phyloP scores from a whole-genome alignment of 2,797 vertebrate species.

The Hoplostethus atlanticus region DNA sequence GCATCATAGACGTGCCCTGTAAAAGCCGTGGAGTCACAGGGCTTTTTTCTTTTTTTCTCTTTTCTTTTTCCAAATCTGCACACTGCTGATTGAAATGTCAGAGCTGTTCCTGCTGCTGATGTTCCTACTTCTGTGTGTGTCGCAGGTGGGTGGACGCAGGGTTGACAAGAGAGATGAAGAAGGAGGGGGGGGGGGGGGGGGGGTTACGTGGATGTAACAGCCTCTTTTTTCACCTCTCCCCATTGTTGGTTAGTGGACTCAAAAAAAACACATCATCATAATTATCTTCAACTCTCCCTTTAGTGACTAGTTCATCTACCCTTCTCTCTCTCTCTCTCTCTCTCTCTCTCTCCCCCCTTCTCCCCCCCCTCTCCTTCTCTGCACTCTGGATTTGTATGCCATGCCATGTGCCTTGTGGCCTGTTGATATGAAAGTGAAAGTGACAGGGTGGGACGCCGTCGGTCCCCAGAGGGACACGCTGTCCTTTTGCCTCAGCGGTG shows the following conservation, averaged over 20 bases:
- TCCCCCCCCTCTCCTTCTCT: constrained; percentile 13
- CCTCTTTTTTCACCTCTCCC: constrained; percentile 32
- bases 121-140: constrained; percentile 28
- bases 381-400: constrained; percentile 32
- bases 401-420: constrained; percentile 39
- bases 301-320: constrained; percentile 12
- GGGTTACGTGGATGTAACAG: constrained; percentile 14
- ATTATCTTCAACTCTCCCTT: too few species aligned
- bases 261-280: too few species aligned
- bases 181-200: constrained; percentile 8
- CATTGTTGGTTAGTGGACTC: constrained; percentile 9
- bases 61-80: constrained; percentile 21
- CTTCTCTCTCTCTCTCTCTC: neutral
- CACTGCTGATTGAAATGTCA: constrained; percentile 58
- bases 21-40: constrained; percentile 49
- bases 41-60: constrained; percentile 25
- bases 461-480: constrained; percentile 59
- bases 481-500: constrained; percentile 66
- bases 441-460: constrained; percentile 61
- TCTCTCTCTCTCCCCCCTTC: neutral
- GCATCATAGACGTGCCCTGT: constrained; percentile 52
- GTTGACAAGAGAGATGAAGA: constrained; percentile 9
- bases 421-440: constrained; percentile 60
- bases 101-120: constrained; percentile 10
- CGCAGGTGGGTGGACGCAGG: constrained; percentile 34